Base-by-base conservation (phyloP, 2,888 invertebrate genomes). In the Lymantria monacha region DNA sequence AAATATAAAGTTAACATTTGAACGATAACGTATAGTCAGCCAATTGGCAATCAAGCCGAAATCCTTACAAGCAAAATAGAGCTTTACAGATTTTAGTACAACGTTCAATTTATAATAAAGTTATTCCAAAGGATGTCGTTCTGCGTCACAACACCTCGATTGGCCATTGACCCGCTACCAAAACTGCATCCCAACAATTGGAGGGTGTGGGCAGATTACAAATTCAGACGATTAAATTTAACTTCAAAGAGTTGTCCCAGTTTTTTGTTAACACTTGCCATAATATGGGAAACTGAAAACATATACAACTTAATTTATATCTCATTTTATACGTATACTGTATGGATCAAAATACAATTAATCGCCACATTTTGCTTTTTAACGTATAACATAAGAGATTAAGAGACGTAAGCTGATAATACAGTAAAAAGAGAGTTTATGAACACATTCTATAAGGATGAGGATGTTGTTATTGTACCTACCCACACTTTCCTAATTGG, bases 101-200 rank as follows among this genome's bases (percentile, higher is more conserved):
- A 51, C 43, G 52, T 55, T 36, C 15, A 31, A 54, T 50, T 43
- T 51, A 30, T 40, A 49, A 22, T 44, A 15, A 13, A 36, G 8
- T 5, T n/a, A 7, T 30, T 36, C 37, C 3, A 46, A 45, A 57
- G 49, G 30, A 44, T 42, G 31, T 37, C 22, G 13, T 15, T 7
- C 10, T 41, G 13, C 36, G 53, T 62, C 65, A 69, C 44, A 12
- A 30, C 38, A 56, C 59, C 59, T 69, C 55, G 63, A 63, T 62
- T 63, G 70, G 65, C 50, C 66, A 45, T 61, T 55, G 71, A 65
- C 66, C 69, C 47, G 60, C 46, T 54, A 54, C 56, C 55, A 52
- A 67, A 67, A 61, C 31, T 59, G 66, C 63, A 66, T 63, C 57
- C 55, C 62, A 53, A 48, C 44, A 57, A 42, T 43, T 49, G 38